These are phyloP conservation scores for Leptogaster cylindrica DNA, from an alignment of 2,888 invertebrate genomes.

Conservation along the genomic window DNA sequence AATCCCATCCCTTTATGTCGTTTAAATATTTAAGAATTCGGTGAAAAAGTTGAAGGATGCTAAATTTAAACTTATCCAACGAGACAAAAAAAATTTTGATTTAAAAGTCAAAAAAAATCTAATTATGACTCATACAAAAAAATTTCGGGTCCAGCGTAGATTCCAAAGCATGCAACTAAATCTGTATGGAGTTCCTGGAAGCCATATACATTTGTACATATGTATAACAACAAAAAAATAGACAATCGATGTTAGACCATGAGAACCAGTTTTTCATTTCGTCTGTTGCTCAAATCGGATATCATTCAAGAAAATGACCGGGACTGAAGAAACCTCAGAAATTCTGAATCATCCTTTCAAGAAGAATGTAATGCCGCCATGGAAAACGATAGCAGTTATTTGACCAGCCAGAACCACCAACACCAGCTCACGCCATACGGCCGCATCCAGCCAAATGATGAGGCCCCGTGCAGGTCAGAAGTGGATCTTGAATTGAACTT, in stretches of 20 bases:
- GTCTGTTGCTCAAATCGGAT: neutral
- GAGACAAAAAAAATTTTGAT: neutral
- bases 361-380: neutral
- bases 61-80: too few relatives aligned
- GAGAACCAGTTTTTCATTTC: conserved; percentile 12
- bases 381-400: neutral
- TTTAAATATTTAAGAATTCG: too few relatives aligned
- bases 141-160: neutral
- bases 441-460: too few relatives aligned
- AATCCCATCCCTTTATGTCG: too few relatives aligned
- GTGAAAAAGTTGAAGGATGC: neutral
- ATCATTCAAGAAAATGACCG: neutral
- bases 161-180: neutral
- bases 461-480: too few relatives aligned
- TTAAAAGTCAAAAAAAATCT: neutral
- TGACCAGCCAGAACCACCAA: too few relatives aligned
- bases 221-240: neutral
- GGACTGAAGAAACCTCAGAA: neutral
- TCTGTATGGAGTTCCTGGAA: neutral
- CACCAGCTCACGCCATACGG: too few relatives aligned
- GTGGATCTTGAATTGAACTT: too few relatives aligned
- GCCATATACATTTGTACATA: too few relatives aligned
- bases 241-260: neutral
- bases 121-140: conserved; percentile 5
- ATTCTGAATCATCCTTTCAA: conserved; percentile 8